phyloP scores from a whole-genome alignment of 64 coral and sea anemone species.

The Catalaphyllia jardinei region DNA sequence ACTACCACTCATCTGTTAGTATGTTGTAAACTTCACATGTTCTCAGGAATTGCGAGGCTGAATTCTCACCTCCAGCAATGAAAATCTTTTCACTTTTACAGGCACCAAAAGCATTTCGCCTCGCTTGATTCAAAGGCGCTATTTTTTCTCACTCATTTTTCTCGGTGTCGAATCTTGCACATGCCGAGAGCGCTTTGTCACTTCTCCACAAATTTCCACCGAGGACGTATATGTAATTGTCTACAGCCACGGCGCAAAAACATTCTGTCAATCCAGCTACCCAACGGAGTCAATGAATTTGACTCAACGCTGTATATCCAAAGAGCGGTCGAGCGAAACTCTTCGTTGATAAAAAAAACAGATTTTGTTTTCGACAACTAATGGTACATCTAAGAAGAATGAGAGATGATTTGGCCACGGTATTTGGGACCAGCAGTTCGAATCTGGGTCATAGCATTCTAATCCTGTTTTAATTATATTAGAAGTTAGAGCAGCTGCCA shows the following conservation, averaged over 20 bases:
- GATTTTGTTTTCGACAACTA: conserved; percentile 12
- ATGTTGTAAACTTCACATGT: background rate
- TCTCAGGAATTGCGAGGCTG: background rate
- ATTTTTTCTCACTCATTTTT: background rate
- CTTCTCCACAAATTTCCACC: background rate
- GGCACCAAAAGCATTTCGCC: background rate
- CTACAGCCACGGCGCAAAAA: background rate
- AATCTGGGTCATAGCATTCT: background rate
- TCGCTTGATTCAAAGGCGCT: background rate
- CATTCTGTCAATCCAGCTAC: background rate
- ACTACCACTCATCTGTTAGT: background rate
- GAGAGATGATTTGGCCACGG: background rate
- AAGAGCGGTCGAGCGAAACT: background rate
- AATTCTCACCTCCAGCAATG: background rate
- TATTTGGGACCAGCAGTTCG: background rate
- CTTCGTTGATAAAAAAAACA: background rate
- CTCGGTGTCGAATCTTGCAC: background rate
- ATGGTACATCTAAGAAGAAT: background rate
- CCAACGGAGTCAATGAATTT: background rate
- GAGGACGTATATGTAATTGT: background rate
- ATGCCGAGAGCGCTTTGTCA: background rate
- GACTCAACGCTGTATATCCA: conserved; percentile 8
- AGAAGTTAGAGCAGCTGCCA: too few relatives aligned
- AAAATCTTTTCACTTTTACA: background rate
- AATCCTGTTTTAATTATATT: background rate